Percentiles rank a stretch among this genome's conserved stretches.
phyloP scores from a whole-genome alignment of 2,888 invertebrate species.

The Pseudococcus jackbeardsleyi region DNA sequence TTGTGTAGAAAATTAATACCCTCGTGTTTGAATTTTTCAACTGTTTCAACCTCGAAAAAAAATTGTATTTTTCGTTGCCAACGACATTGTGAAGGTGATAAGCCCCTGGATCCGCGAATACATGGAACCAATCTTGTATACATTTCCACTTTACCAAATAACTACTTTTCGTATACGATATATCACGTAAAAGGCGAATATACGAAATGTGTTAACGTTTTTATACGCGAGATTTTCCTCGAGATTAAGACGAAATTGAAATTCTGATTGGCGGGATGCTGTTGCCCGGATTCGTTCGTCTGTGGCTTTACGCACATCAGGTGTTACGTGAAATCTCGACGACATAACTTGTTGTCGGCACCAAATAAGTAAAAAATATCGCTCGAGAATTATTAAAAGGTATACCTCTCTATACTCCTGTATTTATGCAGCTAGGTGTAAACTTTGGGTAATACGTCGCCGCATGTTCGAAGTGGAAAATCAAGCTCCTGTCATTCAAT shows the following conservation, averaged over 20 bases:
- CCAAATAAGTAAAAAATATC: not conserved
- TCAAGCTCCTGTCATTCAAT: not conserved
- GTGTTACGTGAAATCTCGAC: not conserved
- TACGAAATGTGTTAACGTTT: not conserved
- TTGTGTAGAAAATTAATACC: not conserved
- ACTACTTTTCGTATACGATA: too few relatives aligned
- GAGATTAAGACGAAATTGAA: constrained; percentile 15
- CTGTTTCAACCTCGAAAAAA: not conserved
- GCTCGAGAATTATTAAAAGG: not conserved
- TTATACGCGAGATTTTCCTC: not conserved
- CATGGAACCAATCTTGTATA: too few relatives aligned
- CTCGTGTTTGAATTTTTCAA: not conserved
- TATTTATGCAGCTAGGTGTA: not conserved
- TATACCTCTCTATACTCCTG: not conserved
- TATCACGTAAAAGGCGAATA: not conserved
- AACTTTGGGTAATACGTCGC: not conserved
- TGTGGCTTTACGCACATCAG: not conserved
- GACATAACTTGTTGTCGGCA: too few relatives aligned
- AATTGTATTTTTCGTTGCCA: not conserved
- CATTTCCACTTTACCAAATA: too few relatives aligned
- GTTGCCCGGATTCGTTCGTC: not conserved
- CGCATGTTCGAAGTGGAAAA: not conserved
- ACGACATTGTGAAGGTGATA: constrained; percentile 13
- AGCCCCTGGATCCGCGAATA: not conserved
- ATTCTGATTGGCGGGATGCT: not conserved